phyloP scores from a whole-genome alignment of 2,888 invertebrate species.

The Drosophila affinis region DNA sequence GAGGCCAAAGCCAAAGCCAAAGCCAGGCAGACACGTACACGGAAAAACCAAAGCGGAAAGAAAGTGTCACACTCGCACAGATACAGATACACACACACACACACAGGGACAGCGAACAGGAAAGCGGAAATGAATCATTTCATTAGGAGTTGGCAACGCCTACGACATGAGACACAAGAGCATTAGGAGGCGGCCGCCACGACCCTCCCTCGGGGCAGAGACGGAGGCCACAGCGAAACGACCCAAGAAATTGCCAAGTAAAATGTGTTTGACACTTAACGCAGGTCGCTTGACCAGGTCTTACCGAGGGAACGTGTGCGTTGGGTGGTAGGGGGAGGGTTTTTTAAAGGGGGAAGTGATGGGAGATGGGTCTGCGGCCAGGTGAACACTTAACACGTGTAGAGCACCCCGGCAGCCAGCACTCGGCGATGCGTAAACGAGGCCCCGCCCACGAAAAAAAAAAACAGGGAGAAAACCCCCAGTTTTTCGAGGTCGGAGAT shows the following conservation, averaged over 20 bases:
- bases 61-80: conserved; percentile 72
- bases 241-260: conserved; percentile 75
- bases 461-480: too few species aligned
- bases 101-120: conserved; percentile 54
- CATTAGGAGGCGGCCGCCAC: conserved; percentile 32
- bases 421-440: conserved; percentile 29
- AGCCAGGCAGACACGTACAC: conserved; percentile 12
- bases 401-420: conserved; percentile 3
- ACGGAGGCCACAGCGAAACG: conserved; percentile 50
- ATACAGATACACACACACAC: conserved; percentile 42
- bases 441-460: background rate
- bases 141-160: conserved; percentile 81
- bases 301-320: background rate
- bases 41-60: conserved; percentile 54
- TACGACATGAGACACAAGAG: conserved; percentile 71
- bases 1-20: conserved; percentile 25
- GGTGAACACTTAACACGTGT: conserved; percentile 44
- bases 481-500: background rate
- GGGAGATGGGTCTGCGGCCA: background rate
- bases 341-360: background rate
- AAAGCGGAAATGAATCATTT: conserved; percentile 83
- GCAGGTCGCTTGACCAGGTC: conserved; percentile 70
- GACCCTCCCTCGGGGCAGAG: conserved; percentile 7
- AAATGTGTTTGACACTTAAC: conserved; percentile 77
- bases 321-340: conserved; percentile 1